Conservation (phyloP, 2,797 vertebrate species). For the Liasis olivaceus region DNA sequence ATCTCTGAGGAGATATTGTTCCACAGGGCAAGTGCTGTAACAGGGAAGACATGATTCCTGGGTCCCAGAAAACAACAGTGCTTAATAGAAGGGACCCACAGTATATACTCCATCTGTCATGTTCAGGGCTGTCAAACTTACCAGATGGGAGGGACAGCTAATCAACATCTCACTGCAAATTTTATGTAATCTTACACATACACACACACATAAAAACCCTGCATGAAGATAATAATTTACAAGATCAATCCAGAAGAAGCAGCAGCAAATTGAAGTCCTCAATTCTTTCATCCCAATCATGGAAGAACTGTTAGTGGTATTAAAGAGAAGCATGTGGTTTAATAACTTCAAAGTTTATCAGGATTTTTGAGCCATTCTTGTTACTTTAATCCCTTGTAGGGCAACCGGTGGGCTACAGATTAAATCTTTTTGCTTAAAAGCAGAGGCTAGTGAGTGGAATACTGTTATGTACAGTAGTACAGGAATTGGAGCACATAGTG, state of each 20-base stretch:
- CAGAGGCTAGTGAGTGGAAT: not conserved
- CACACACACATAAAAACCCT: not conserved
- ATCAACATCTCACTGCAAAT: slow-evolving; percentile 19
- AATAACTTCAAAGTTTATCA: not conserved
- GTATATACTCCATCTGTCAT: slow-evolving; percentile 6
- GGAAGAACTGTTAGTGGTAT: not conserved
- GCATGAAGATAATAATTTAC: not conserved
- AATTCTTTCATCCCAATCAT: not conserved
- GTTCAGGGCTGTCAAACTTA: slow-evolving; percentile 23
- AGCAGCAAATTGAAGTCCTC: not conserved
- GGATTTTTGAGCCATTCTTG: not conserved
- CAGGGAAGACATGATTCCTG: not conserved
- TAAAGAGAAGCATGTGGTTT: not conserved
- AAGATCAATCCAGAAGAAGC: not conserved
- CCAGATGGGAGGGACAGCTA: slow-evolving; percentile 5
- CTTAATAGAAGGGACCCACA: not conserved
- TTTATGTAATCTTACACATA: not conserved
- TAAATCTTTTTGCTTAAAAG: not conserved
- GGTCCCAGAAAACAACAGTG: not conserved
- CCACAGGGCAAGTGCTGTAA: not conserved
- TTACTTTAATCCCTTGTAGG: not conserved
- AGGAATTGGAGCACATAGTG: not conserved
- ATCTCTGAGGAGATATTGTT: not conserved
- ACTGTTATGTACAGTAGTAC: not conserved
- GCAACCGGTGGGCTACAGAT: not conserved